Base-by-base conservation (phyloP, 2,113 vertebrate species). In the Mobula hypostoma region DNA sequence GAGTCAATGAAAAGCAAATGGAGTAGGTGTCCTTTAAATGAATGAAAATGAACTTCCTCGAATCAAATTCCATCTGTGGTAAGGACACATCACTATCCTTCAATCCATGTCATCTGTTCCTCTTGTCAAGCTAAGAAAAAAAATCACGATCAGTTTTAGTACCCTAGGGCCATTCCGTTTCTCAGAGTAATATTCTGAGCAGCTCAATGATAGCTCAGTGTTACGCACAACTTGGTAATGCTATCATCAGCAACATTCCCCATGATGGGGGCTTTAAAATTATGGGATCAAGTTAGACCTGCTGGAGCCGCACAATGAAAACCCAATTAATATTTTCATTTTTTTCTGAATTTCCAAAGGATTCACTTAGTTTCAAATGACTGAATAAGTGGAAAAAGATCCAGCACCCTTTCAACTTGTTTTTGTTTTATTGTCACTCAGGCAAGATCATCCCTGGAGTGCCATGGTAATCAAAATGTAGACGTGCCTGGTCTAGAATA, bases 141-240 rank as follows among this genome's bases (percentile, higher is more conserved):
- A 97, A 97, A 97, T 96, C 95, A 96, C 97, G 96, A 97, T 97
- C 96, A 96, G 95, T 96, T 97, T 95, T 96, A 96, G 95, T 95
- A 96, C 95, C 95, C 95, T 76, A 0, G 96, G 96, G 96, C 94
- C 94, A 94, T 96, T 96, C 94, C 95, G 96, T 94, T 95, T 96
- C 96, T 97, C 96, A 96, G 95, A 96, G 95, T 96, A 97, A 97
- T 96, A 97, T 96, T 96, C 96, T 95, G 96, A 97, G 96, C 95
- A 95, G 96, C 95, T 97, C 95, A 95, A 95, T 94, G 95, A 95
- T 94, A 95, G 94, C 94, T 94, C 94, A 94, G 88, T n/a, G 96
- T 96, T 58, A 82, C 72, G 14, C 74, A 95, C 77, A 0, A 95
- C 95, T 95, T 94, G 95, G 94, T 95, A 96, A 96, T 94, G 63